Evolutionary conservation across 2,113 vertebrate genomes (phyloP).

Genomic region (Aspidoscelis tigris): DNA sequence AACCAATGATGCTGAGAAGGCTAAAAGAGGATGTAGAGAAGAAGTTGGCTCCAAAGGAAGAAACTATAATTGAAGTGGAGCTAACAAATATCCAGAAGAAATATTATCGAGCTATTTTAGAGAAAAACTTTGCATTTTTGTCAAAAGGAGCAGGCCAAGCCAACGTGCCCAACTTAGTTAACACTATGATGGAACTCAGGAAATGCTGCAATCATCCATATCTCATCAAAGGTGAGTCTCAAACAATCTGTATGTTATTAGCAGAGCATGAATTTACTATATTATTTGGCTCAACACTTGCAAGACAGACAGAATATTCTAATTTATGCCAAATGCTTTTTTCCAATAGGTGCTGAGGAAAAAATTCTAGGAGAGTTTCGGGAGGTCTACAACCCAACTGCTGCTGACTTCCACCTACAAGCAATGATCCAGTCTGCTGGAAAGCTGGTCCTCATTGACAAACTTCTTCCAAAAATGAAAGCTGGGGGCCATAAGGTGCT

Average conservation of each 20-base stretch:
- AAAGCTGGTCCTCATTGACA: constrained; percentile 97
- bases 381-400: constrained; percentile 88
- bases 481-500: constrained; percentile 97
- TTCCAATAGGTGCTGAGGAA: constrained; percentile 90
- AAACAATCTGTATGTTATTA: neutral
- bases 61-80: constrained; percentile 98
- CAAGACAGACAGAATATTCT: neutral
- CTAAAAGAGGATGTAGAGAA: constrained; percentile 99
- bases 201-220: constrained; percentile 99
- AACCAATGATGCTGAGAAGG: constrained; percentile 98
- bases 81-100: constrained; percentile 99
- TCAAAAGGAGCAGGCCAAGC: constrained; percentile 95
- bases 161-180: constrained; percentile 97
- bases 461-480: constrained; percentile 99
- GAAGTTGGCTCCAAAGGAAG: constrained; percentile 96
- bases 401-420: constrained; percentile 94
- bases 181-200: constrained; percentile 99
- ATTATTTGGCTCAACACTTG: no score
- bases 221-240: constrained; percentile 94
- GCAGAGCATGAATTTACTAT: no score
- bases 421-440: constrained; percentile 99
- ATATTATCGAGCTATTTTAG: constrained; percentile 96
- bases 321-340: neutral
- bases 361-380: constrained; percentile 98
- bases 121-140: constrained; percentile 98